Percentiles rank a stretch among this genome's conserved stretches.
These are phyloP conservation scores for Lutraria rhynchaena DNA, from an alignment of 1,140 invertebrate genomes.

Conservation along the genomic window DNA sequence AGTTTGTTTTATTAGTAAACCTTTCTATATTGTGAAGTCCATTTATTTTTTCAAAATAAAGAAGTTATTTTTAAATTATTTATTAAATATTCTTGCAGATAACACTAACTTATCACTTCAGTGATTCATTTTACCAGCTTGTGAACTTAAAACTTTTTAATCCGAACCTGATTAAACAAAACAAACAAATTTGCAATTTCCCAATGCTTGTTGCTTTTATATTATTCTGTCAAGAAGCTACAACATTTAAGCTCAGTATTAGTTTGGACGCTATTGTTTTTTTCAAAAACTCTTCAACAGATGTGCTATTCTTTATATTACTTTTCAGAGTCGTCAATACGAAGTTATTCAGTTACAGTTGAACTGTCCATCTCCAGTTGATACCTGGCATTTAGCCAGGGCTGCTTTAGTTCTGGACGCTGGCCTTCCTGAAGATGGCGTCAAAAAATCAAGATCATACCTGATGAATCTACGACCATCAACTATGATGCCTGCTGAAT, in stretches of 20 bases:
- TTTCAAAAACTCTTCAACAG: neutral
- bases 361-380: slow-evolving; percentile 66
- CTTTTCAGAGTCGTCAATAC: slow-evolving; percentile 74
- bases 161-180: no score
- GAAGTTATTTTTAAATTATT: no score
- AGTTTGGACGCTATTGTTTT: neutral
- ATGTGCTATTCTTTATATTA: no score
- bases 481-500: slow-evolving; percentile 59
- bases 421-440: slow-evolving; percentile 75
- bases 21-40: no score
- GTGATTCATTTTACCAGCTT: no score
- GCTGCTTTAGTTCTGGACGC: slow-evolving; percentile 78
- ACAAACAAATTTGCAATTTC: neutral
- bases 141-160: no score
- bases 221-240: no score
- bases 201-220: neutral
- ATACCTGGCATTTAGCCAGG: slow-evolving; percentile 71
- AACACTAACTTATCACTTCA: no score
- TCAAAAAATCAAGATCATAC: slow-evolving; percentile 76
- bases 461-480: slow-evolving; percentile 71
- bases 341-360: slow-evolving; percentile 66
- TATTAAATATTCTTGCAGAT: no score
- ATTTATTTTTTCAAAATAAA: no score
- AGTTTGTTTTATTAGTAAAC: no score
- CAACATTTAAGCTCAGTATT: no score